Base-by-base conservation (phyloP, 2,797 vertebrate genomes). In the Glossophaga mutica region DNA sequence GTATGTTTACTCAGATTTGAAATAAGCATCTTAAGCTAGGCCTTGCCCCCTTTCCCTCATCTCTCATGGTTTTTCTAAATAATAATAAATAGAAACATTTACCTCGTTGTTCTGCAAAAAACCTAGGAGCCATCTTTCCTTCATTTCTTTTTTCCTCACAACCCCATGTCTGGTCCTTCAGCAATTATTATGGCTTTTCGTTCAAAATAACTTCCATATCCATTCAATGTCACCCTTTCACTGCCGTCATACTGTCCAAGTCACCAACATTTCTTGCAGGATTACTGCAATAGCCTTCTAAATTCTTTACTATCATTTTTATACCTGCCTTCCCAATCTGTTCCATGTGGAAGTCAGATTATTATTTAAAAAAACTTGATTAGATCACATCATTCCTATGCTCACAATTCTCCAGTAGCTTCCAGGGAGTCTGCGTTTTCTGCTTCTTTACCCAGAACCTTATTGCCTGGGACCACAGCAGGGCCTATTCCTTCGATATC, bases 331-430 rank as follows among this genome's bases (percentile, higher is more conserved):
- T 77, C 42, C 59, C 29, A 39, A 26, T 68, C n/a, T 87, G 19
- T 82, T 76, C 11, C 4, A 22, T 76, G 57, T 82, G 39, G 59
- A 92, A 92, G 34, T 34, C 39, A 76, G 42, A 81, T 84, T 67
- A 57, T 9, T 83, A 68, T 95, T 87, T 87, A 34, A 42, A 92
- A 87, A 87, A 92, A 48, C n/a, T 48, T 87, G 24, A 87, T 59
- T 19, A 68, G 39, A n/a, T 78, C 12, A 26, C 14, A 21, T 34
- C 34, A 62, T 52, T 85, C 29, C 55, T 11, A 32, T 16, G 55
- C 62, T 78, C 50, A 71, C 0, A 50, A 29, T 55, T 46, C 22
- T 68, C 29, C 42, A 39, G 6, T 50, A 18, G 29, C 42, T 90
- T 90, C 48, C 9, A 70, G 8, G 44, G 10, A 52, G 19, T 90